Evolutionary conservation across 1,140 invertebrate species (phyloP).

Genomic region (Pectinophora gossypiella): DNA sequence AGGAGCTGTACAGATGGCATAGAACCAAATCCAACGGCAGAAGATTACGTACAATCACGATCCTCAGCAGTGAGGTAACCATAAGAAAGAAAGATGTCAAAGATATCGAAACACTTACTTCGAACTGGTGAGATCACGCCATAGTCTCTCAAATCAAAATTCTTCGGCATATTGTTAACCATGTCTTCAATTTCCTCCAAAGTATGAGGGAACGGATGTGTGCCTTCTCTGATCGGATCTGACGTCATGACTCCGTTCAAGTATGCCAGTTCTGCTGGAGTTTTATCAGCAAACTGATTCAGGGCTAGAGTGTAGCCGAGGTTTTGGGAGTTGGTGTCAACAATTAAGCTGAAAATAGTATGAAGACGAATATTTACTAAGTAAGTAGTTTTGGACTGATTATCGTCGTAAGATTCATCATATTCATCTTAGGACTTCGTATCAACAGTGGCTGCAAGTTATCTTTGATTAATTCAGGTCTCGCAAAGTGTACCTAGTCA

Average conservation of each 20-base stretch:
- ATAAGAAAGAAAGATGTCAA: too few species aligned
- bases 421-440: too few species aligned
- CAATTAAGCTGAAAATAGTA: slow-evolving; percentile 18
- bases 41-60: too few species aligned
- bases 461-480: too few species aligned
- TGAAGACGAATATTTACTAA: neutral
- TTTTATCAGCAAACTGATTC: slow-evolving; percentile 46
- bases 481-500: too few species aligned
- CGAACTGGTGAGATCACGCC: slow-evolving; percentile 94
- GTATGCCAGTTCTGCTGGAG: slow-evolving; percentile 27
- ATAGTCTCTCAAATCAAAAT: slow-evolving; percentile 89
- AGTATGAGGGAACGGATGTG: slow-evolving; percentile 82
- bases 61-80: too few species aligned
- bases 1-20: too few species aligned
- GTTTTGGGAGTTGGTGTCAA: slow-evolving; percentile 41
- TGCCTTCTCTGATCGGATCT: slow-evolving; percentile 25
- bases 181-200: slow-evolving; percentile 39
- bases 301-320: slow-evolving; percentile 37
- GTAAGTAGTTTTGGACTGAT: neutral
- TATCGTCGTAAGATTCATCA: too few species aligned
- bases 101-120: slow-evolving; percentile 77
- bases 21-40: too few species aligned
- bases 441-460: too few species aligned
- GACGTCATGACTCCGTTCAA: slow-evolving; percentile 24
- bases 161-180: slow-evolving; percentile 76